phyloP scores from a whole-genome alignment of 2,888 invertebrate species.

The Aleiodes testaceus region DNA sequence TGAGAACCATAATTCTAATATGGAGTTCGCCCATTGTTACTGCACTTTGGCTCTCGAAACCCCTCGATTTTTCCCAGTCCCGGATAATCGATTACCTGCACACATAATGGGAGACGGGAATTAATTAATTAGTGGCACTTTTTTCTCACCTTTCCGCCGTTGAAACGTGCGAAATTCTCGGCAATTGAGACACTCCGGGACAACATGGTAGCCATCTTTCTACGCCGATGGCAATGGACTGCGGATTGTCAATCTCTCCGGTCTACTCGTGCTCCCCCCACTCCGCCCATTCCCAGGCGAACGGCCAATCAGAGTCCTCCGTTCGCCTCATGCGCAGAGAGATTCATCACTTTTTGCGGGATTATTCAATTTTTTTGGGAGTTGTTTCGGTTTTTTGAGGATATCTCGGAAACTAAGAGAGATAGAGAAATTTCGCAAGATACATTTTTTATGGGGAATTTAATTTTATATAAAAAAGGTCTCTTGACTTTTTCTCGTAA shows the following conservation, averaged over 20 bases:
- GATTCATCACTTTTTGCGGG: no score
- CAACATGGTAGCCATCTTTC: constrained; percentile 86
- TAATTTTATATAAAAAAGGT: no score
- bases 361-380: no score
- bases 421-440: no score
- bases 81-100: background rate
- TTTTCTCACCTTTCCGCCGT: constrained; percentile 81
- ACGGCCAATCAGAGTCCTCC: constrained; percentile 14
- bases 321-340: no score
- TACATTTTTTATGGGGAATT: no score
- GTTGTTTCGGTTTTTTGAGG: no score
- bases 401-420: no score
- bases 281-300: constrained; percentile 14
- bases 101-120: background rate
- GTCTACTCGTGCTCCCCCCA: constrained; percentile 48
- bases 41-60: background rate
- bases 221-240: constrained; percentile 64
- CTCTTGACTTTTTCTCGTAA: no score
- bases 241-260: constrained; percentile 50
- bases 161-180: constrained; percentile 81
- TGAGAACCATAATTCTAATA: constrained; percentile 63
- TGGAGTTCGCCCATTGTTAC: constrained; percentile 61
- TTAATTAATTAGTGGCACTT: constrained; percentile 38
- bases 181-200: constrained; percentile 82
- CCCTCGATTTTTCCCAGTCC: background rate